phyloP scores from a whole-genome alignment of 64 coral and sea anemone genomes.

The Platygyra sinensis region DNA sequence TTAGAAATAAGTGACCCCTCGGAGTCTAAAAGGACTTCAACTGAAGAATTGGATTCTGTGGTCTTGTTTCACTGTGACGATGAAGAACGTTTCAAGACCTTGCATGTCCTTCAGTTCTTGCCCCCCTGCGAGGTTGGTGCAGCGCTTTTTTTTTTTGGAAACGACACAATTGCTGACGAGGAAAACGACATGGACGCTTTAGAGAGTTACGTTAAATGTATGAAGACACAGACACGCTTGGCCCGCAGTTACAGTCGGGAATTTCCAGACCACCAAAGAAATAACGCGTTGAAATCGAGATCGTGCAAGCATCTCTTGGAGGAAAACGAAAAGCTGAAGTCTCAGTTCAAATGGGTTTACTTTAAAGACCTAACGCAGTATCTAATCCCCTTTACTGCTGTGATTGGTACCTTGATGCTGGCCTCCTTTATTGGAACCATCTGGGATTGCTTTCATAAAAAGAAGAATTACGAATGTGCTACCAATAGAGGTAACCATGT shows the following conservation, averaged over 20 bases:
- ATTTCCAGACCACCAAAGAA: neutral
- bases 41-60: neutral
- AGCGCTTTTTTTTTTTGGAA: neutral
- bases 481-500: neutral
- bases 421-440: neutral
- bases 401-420: neutral
- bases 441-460: neutral
- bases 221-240: neutral
- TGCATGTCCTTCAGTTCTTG: slow-evolving; percentile 15
- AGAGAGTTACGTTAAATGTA: neutral
- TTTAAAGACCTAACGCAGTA: neutral
- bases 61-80: slow-evolving; percentile 19
- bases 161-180: too few species aligned
- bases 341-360: slow-evolving; percentile 21
- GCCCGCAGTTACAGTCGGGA: too few species aligned
- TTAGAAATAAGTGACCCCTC: too few species aligned
- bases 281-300: neutral
- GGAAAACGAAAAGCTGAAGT: neutral
- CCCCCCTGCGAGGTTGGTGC: neutral
- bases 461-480: neutral
- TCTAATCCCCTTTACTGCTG: neutral
- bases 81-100: neutral
- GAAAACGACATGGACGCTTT: neutral
- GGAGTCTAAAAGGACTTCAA: neutral
- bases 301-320: neutral